Evolutionary conservation across 2,888 invertebrate species (phyloP).

Genomic region (Lasius platythorax): DNA sequence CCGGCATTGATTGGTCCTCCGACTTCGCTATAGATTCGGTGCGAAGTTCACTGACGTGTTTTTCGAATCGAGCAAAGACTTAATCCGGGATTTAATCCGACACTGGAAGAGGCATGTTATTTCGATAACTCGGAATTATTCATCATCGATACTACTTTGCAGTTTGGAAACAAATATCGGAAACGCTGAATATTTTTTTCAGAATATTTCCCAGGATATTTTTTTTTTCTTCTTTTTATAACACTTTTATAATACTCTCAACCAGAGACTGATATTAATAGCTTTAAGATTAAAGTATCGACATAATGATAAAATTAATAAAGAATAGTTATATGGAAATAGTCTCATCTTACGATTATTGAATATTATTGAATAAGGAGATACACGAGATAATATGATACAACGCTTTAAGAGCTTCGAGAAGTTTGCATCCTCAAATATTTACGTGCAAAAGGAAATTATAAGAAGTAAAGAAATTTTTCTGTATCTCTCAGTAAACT

Average conservation of each 20-base stretch:
- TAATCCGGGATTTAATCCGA: slow-evolving; percentile 13
- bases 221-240: neutral
- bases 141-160: neutral
- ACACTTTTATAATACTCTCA: neutral
- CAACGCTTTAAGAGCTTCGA: neutral
- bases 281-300: neutral
- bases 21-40: slow-evolving; percentile 58
- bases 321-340: neutral
- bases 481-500: neutral
- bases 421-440: neutral
- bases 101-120: neutral
- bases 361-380: neutral
- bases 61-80: neutral
- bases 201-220: too few species aligned
- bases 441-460: neutral
- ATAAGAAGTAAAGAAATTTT: slow-evolving; percentile 17
- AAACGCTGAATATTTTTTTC: neutral
- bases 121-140: neutral
- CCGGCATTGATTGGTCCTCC: slow-evolving; percentile 38
- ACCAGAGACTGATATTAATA: neutral
- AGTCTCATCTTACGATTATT: neutral
- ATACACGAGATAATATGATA: too few species aligned
- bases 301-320: neutral
- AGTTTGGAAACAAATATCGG: neutral
- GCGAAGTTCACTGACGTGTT: slow-evolving; percentile 16